phyloP scores from a whole-genome alignment of 2,888 invertebrate species.

The Sphaeridia pumilis region DNA sequence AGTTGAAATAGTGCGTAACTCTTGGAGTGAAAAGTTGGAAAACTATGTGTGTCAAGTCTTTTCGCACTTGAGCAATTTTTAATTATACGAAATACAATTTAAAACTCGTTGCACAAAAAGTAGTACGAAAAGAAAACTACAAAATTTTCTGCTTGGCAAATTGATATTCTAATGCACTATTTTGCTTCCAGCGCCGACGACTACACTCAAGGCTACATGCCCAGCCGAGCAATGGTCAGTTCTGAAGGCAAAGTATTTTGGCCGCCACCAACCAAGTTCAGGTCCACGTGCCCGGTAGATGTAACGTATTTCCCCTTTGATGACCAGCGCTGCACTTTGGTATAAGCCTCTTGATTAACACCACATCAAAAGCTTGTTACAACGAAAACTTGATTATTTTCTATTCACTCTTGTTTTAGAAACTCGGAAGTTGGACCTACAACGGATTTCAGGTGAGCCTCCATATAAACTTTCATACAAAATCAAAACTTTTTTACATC shows the following conservation, averaged over 20 bases:
- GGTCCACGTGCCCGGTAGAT: conserved; percentile 46
- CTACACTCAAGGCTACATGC: conserved; percentile 48
- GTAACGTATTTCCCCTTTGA: conserved; percentile 49
- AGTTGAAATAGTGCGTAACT: too few relatives aligned
- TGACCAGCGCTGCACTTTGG: conserved; percentile 45
- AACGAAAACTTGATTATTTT: too few relatives aligned
- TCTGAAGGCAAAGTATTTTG: conserved; percentile 47
- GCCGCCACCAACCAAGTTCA: conserved; percentile 49
- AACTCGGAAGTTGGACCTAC: conserved; percentile 31
- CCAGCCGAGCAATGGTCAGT: conserved; percentile 47
- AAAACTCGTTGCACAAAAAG: too few relatives aligned
- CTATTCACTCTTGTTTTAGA: conserved; percentile 2
- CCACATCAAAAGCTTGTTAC: not conserved
- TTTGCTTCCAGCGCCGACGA: conserved; percentile 44
- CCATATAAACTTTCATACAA: too few relatives aligned
- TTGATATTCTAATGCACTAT: too few relatives aligned
- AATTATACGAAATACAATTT: too few relatives aligned
- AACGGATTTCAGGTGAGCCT: conserved; percentile 30
- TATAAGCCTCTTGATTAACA: not conserved
- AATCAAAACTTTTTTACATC: too few relatives aligned
- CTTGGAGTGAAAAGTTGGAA: too few relatives aligned
- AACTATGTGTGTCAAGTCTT: too few relatives aligned
- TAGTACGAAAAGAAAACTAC: too few relatives aligned
- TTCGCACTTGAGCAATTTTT: too few relatives aligned
- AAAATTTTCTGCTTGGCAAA: too few relatives aligned